Evolutionary conservation across 1,140 invertebrate species (phyloP).

Genomic region (Pogonomyrmex barbatus): DNA sequence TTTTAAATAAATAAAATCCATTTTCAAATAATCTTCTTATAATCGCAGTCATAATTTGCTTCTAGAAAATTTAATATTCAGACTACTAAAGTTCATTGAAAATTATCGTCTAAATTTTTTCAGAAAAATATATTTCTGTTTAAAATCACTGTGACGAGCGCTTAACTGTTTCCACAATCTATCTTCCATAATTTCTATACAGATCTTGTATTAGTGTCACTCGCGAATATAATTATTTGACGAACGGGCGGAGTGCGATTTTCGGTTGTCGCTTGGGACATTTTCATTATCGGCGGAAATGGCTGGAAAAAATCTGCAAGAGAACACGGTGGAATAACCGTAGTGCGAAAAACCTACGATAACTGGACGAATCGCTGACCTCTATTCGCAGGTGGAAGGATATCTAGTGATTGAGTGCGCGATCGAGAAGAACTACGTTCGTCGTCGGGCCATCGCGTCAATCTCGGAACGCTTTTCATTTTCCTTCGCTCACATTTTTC

Average conservation of each 20-base stretch:
- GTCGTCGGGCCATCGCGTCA: not conserved
- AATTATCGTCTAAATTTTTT: not conserved
- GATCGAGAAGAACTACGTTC: constrained; percentile 23
- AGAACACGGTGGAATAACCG: not conserved
- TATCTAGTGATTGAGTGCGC: constrained; percentile 40
- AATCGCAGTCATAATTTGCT: not conserved
- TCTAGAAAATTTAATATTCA: not conserved
- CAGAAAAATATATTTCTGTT: not conserved
- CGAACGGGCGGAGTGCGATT: constrained; percentile 2
- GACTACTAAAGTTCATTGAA: not conserved
- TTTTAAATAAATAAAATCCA: not conserved
- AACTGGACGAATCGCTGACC: constrained; percentile 12
- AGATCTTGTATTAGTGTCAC: not conserved
- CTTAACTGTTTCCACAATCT: not conserved
- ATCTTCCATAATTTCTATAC: not conserved
- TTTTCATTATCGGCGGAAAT: not conserved
- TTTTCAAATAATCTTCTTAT: not conserved
- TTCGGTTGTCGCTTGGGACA: not conserved
- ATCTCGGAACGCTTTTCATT: constrained; percentile 18
- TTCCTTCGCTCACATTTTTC: not conserved
- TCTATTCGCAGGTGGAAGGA: constrained; percentile 17
- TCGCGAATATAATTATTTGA: not conserved
- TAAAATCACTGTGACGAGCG: not conserved
- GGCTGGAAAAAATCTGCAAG: not conserved
- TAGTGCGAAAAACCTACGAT: constrained; percentile 23